These are phyloP conservation scores for Caenorhabditis plicata DNA, from an alignment of 2,888 invertebrate species.

Conservation along the genomic window DNA sequence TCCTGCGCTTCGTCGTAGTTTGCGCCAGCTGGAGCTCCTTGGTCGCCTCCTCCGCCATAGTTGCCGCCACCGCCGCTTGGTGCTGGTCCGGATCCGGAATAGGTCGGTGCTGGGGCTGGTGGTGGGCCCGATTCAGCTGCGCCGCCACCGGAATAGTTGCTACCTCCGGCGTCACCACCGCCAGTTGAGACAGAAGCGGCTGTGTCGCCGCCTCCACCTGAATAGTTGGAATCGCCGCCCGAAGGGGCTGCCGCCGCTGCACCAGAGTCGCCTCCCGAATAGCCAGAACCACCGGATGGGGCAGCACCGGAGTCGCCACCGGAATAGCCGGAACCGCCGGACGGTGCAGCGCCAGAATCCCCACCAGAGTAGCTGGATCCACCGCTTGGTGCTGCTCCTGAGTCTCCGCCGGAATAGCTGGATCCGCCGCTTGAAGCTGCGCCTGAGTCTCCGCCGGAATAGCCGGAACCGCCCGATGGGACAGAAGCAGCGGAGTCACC, in stretches of 20 bases:
- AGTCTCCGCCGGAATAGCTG: conserved; percentile 3
- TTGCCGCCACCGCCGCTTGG: conserved; percentile 9
- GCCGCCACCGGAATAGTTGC: conserved; percentile 35
- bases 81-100: too few relatives aligned
- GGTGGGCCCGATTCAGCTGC: conserved; percentile 9
- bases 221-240: neutral
- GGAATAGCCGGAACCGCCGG: conserved; percentile 8
- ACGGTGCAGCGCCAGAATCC: neutral
- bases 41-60: conserved; percentile 14
- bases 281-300: neutral
- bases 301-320: neutral
- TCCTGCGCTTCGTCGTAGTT: conserved; percentile 42
- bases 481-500: conserved; percentile 11
- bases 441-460: conserved; percentile 8
- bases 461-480: conserved; percentile 4
- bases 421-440: conserved; percentile 11
- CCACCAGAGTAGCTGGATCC: conserved; percentile 5
- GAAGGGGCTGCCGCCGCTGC: conserved; percentile 17
- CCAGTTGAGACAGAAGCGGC: too few relatives aligned
- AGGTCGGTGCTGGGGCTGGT: conserved; percentile 12
- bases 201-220: neutral
- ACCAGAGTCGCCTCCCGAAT: conserved; percentile 8
- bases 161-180: too few relatives aligned
- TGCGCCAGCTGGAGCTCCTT: conserved; percentile 33
- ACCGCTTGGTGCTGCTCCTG: conserved; percentile 3